Evolutionary conservation across 1,140 invertebrate species (phyloP), one percentile per base, ranked within the genome.

Genomic region (Lordiphosa stackelbergi): DNA sequence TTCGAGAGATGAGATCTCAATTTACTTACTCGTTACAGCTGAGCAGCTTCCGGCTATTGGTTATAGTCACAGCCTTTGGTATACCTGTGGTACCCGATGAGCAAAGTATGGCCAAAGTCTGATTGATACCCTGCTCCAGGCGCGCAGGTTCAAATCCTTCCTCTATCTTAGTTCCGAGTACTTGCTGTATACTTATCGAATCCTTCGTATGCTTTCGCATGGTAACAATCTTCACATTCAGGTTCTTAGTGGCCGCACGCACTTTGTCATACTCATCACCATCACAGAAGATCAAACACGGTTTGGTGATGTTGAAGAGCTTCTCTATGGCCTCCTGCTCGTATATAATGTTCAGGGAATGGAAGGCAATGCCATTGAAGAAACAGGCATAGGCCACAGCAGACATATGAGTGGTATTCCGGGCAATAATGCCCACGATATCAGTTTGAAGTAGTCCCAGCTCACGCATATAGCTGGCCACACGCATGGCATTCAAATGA

Each of bases 11-110:
- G n/a, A n/a, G n/a, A n/a, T n/a, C n/a, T n/a, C n/a, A n/a, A n/a
- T n/a, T n/a, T n/a, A 31, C 28, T 65, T 22, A 75, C 73, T 41
- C 13, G 12, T 11, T 40, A 3, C 9, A 7, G 0, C 43, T 13
- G 0, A 83, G 45, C 1, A 83, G 61, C 4, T 47, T 59, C 0
- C 53, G 61, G 28, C 69, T 68, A 68, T 94, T 93, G 2, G 92
- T 91, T 10, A 94, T 88, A 88, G 93, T 92, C 0, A 94, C 93
- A 11, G 93, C 93, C 88, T 95, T 95, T 1, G 94, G 93, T n/a
- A 90, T 84, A 52, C 94, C 93, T 19, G 93, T 94, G 4, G 93
- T 94, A 6, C 93, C 93, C 37, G 92, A 94, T 2, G 93, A 90
- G 56, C 86, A 89, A 12, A 89, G 69, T 66, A 90, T 89, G 9